Conservation (phyloP, 1,140 invertebrate genomes). For the Lanistes nyassanus region DNA sequence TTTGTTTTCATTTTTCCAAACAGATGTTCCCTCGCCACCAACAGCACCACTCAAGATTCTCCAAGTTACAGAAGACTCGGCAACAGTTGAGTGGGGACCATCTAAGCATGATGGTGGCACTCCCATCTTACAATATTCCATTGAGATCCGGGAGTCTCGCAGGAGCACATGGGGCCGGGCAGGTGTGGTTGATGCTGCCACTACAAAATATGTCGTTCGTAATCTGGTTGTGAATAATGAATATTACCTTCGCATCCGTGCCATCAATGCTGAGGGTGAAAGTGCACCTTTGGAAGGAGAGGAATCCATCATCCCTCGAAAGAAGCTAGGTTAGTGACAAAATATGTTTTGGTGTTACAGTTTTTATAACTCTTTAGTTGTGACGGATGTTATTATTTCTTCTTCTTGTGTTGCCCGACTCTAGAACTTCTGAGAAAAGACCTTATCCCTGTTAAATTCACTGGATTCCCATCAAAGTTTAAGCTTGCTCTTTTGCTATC, state of each 20-base stretch:
- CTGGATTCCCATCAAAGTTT: no score
- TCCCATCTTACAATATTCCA: constrained; percentile 93
- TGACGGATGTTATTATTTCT: no score
- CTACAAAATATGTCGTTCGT: constrained; percentile 72
- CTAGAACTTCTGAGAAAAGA: no score
- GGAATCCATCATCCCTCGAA: constrained; percentile 72
- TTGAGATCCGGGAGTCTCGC: constrained; percentile 89
- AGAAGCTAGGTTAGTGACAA: constrained; percentile 43
- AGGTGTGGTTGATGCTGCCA: constrained; percentile 71
- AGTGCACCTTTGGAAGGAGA: constrained; percentile 82
- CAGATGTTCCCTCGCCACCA: constrained; percentile 87
- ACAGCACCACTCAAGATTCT: constrained; percentile 91
- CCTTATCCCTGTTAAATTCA: no score
- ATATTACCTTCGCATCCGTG: constrained; percentile 94
- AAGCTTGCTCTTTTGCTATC: no score
- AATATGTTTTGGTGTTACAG: neutral
- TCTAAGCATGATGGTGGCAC: constrained; percentile 93
- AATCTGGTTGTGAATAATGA: constrained; percentile 80
- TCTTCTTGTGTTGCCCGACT: no score
- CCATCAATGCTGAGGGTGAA: constrained; percentile 86
- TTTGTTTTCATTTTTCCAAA: constrained; percentile 3
- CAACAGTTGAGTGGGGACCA: constrained; percentile 90
- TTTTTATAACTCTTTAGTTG: neutral
- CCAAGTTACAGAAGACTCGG: constrained; percentile 93
- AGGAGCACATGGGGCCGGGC: constrained; percentile 78